Evolutionary conservation across 1,140 invertebrate species (phyloP).

Genomic region (Atta cephalotes): DNA sequence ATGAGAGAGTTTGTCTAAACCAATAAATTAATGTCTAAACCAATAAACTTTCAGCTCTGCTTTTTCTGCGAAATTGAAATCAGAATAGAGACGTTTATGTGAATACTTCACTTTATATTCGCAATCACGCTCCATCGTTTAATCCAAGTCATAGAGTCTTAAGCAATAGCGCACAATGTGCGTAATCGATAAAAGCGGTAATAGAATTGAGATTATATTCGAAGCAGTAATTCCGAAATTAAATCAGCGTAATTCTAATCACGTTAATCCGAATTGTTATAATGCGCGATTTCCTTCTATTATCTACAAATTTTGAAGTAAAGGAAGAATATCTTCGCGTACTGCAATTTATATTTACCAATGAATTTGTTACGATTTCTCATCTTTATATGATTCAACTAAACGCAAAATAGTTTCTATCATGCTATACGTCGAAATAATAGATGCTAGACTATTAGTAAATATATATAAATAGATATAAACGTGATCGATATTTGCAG

Average conservation of each 20-base stretch:
- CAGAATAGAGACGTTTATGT: constrained; percentile 3
- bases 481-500: constrained; percentile 16
- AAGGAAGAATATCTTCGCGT: not conserved
- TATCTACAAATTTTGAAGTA: not conserved
- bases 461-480: constrained; percentile 16
- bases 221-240: constrained; percentile 26
- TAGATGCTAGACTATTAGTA: not conserved
- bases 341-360: not conserved
- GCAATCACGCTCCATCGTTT: constrained; percentile 11
- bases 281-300: not conserved
- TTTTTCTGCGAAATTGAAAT: not conserved
- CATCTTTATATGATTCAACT: not conserved
- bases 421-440: not conserved
- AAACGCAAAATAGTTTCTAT: not conserved
- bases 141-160: not conserved
- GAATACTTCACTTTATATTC: constrained; percentile 17
- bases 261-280: not conserved
- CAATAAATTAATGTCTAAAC: constrained; percentile 10
- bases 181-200: constrained; percentile 31
- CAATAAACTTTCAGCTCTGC: not conserved
- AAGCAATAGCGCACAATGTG: constrained; percentile 18
- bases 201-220: constrained; percentile 9
- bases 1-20: constrained; percentile 7
- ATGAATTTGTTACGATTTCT: not conserved
- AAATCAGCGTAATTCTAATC: constrained; percentile 33